Evolutionary conservation across 2,113 vertebrate genomes (phyloP).

Genomic region (Sylvilagus bachmani): DNA sequence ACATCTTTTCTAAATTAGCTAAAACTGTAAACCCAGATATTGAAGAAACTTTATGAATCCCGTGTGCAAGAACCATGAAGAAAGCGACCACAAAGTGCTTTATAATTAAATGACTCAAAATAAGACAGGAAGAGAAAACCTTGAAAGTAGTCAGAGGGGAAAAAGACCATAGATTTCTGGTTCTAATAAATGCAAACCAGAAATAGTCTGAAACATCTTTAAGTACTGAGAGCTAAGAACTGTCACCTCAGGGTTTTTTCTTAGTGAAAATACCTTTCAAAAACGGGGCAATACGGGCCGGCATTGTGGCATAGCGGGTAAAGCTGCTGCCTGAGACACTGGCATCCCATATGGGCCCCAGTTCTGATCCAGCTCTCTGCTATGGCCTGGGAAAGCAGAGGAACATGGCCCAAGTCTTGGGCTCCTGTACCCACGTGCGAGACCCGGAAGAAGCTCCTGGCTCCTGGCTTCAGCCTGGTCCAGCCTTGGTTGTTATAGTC

Average conservation of each 20-base stretch:
- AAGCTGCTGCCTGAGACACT: too few relatives aligned
- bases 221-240: background rate
- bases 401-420: too few relatives aligned
- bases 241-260: background rate
- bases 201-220: background rate
- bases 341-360: too few relatives aligned
- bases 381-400: too few relatives aligned
- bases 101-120: background rate
- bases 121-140: background rate
- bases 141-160: background rate
- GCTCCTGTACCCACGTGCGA: too few relatives aligned
- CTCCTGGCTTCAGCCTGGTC: too few relatives aligned
- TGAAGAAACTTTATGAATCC: background rate
- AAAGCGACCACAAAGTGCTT: background rate
- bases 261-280: conserved; percentile 40
- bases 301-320: too few relatives aligned
- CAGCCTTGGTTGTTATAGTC: too few relatives aligned
- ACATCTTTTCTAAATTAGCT: background rate
- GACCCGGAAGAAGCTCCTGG: too few relatives aligned
- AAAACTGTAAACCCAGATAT: background rate
- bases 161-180: background rate
- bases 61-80: background rate
- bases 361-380: too few relatives aligned
- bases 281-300: background rate
- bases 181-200: background rate